These are phyloP conservation scores for Sardinella longiceps DNA, from an alignment of 2,797 vertebrate species.

Conservation along the genomic window DNA sequence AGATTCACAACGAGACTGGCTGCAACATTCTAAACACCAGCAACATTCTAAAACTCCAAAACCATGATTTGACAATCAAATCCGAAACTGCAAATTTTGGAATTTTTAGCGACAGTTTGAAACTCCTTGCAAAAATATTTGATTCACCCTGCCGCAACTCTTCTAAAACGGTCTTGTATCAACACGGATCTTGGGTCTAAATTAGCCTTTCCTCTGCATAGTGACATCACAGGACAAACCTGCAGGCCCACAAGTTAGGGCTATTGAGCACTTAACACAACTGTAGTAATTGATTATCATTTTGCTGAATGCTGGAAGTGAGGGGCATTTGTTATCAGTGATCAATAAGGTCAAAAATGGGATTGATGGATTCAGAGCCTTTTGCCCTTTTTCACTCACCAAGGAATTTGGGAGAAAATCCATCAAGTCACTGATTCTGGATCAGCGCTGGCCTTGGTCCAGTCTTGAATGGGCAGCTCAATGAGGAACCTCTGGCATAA, in stretches of 20 bases:
- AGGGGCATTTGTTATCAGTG: neutral
- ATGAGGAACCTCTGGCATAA: conserved; percentile 39
- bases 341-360: neutral
- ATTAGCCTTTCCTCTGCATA: neutral
- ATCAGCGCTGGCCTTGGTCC: neutral
- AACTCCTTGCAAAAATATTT: too few relatives aligned
- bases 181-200: too few relatives aligned
- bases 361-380: conserved; percentile 15
- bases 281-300: neutral
- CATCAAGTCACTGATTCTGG: neutral
- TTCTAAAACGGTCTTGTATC: too few relatives aligned
- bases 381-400: conserved; percentile 46
- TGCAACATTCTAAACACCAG: too few relatives aligned
- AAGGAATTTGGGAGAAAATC: conserved; percentile 40
- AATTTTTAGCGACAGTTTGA: too few relatives aligned
- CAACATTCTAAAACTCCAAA: too few relatives aligned
- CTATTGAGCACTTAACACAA: neutral
- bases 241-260: neutral
- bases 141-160: too few relatives aligned
- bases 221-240: neutral
- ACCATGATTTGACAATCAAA: too few relatives aligned
- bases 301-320: neutral
- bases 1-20: too few relatives aligned
- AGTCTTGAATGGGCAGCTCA: neutral
- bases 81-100: too few relatives aligned